Evolutionary conservation across 1,140 invertebrate species (phyloP).

Genomic region (Drosophila seguyi): DNA sequence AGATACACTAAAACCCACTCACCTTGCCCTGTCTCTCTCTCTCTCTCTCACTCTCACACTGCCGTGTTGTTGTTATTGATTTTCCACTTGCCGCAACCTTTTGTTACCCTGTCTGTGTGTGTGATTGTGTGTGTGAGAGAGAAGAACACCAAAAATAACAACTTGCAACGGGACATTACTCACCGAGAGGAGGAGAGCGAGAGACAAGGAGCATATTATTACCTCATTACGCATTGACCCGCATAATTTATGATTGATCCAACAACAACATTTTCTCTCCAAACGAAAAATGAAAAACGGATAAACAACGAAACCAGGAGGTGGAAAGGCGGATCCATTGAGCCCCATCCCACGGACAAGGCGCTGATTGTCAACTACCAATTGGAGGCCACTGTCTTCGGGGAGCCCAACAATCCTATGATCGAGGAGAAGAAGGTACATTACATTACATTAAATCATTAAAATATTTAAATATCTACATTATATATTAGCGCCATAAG

Average conservation of each 20-base stretch:
- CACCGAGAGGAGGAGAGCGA: background rate
- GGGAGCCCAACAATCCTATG: constrained; percentile 93
- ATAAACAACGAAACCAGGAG: constrained; percentile 87
- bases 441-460: background rate
- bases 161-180: constrained; percentile 21
- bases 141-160: constrained; percentile 23
- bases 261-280: constrained; percentile 39
- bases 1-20: constrained; percentile 44
- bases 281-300: constrained; percentile 10
- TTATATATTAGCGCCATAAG: background rate
- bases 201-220: constrained; percentile 12
- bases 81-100: constrained; percentile 54
- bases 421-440: constrained; percentile 93
- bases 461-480: background rate
- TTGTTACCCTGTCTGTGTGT: constrained; percentile 31
- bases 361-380: constrained; percentile 96
- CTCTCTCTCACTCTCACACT: constrained; percentile 12
- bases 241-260: constrained; percentile 63
- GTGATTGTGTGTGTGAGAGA: background rate
- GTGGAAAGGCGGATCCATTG: constrained; percentile 92
- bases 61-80: constrained; percentile 52
- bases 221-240: constrained; percentile 59
- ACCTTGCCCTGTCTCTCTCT: constrained; percentile 50
- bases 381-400: constrained; percentile 93
- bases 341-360: constrained; percentile 96